Conservation (phyloP, 2,888 invertebrate species). For the Bombyx huttoni region DNA sequence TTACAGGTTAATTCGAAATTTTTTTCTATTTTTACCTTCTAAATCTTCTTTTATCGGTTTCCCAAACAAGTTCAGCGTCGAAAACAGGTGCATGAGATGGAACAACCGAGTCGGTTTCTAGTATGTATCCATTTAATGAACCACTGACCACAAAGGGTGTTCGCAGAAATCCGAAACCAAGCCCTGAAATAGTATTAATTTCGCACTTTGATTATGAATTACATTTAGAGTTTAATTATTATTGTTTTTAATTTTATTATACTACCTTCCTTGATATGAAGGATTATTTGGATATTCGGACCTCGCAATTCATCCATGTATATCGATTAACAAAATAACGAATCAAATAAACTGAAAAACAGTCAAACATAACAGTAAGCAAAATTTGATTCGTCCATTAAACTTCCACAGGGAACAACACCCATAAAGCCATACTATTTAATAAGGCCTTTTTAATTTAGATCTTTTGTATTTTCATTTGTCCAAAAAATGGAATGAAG, state of each 20-base stretch:
- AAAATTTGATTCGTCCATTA: not conserved
- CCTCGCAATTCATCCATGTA: slow-evolving; percentile 76
- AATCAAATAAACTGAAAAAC: not conserved
- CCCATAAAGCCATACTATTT: no score
- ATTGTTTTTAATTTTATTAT: not conserved
- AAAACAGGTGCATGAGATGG: slow-evolving; percentile 75
- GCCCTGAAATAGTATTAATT: slow-evolving; percentile 42
- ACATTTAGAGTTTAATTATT: not conserved
- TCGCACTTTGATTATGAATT: no score
- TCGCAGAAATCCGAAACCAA: slow-evolving; percentile 70
- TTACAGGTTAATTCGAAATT: no score
- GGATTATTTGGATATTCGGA: slow-evolving; percentile 76
- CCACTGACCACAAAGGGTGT: slow-evolving; percentile 73
- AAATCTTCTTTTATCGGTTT: slow-evolving; percentile 79
- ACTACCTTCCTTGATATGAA: slow-evolving; percentile 77
- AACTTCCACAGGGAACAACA: not conserved
- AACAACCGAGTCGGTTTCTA: slow-evolving; percentile 77
- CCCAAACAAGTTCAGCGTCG: slow-evolving; percentile 84
- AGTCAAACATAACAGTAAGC: not conserved
- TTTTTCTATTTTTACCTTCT: slow-evolving; percentile 61
- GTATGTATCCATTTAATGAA: slow-evolving; percentile 75
- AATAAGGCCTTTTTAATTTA: no score
- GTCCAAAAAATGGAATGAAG: no score
- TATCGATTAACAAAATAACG: slow-evolving; percentile 2
- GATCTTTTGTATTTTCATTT: no score